phyloP scores from a whole-genome alignment of 2,888 invertebrate genomes.

The Ophonus ardosiacus region DNA sequence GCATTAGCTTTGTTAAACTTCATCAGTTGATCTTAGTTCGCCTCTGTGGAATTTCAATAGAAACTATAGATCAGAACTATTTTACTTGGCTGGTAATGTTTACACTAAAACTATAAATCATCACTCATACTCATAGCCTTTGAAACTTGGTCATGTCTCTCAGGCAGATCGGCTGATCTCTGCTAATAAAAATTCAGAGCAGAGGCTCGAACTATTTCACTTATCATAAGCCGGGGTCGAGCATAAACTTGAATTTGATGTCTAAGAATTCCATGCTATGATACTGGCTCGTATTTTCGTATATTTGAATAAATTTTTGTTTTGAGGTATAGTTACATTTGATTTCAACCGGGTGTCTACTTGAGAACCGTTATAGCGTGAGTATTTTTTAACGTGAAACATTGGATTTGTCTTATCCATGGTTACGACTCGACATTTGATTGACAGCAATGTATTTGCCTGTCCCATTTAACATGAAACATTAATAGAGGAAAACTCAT shows the following conservation, averaged over 20 bases:
- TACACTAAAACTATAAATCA: slow-evolving; percentile 10
- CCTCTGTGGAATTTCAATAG: slow-evolving; percentile 6
- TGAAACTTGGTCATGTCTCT: not conserved
- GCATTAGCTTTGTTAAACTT: slow-evolving; percentile 17
- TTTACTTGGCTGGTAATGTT: slow-evolving; percentile 12
- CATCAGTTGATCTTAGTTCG: slow-evolving; percentile 1
- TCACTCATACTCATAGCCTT: not conserved
- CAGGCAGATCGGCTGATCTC: slow-evolving; percentile 4
- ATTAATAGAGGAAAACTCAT: no score
- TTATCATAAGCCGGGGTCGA: slow-evolving; percentile 5
- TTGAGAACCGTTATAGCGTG: no score
- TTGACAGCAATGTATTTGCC: no score
- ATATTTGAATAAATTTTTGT: no score
- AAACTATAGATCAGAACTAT: slow-evolving; percentile 14
- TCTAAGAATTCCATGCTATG: no score
- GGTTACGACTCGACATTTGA: no score
- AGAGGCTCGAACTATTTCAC: slow-evolving; percentile 26
- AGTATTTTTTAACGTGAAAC: no score
- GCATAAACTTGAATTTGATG: slow-evolving; percentile 7
- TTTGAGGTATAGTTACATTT: no score
- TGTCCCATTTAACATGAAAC: no score
- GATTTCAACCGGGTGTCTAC: no score
- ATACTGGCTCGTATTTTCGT: no score
- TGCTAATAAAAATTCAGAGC: slow-evolving; percentile 24
- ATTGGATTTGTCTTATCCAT: no score